Percentiles rank a stretch among this genome's conserved stretches.
phyloP scores from a whole-genome alignment of 2,797 vertebrate genomes.

The Crocidura indochinensis region DNA sequence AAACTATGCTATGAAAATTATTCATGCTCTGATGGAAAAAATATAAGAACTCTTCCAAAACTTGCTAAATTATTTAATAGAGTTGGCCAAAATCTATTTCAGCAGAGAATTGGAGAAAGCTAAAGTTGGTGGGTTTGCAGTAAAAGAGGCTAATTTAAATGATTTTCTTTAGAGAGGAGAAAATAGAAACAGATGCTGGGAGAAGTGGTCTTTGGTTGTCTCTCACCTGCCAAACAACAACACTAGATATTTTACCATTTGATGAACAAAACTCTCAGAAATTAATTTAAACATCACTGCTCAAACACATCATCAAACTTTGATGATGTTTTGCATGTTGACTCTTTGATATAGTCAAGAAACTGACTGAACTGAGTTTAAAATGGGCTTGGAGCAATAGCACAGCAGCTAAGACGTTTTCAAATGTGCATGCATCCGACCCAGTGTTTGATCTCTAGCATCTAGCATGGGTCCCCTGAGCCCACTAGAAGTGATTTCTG shows the following conservation, averaged over 20 bases:
- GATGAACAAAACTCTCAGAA: constrained; percentile 58
- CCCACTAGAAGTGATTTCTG: no score
- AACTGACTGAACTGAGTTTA: constrained; percentile 20
- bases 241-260: constrained; percentile 39
- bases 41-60: background rate
- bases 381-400: background rate
- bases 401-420: no score
- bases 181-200: background rate
- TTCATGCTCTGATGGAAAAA: background rate
- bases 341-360: constrained; percentile 47
- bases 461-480: no score
- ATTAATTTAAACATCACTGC: constrained; percentile 53
- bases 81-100: background rate
- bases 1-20: constrained; percentile 14
- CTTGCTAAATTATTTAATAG: constrained; percentile 37
- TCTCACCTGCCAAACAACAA: constrained; percentile 3
- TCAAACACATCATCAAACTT: constrained; percentile 40
- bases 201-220: constrained; percentile 34
- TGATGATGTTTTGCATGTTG: background rate
- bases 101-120: background rate
- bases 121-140: background rate
- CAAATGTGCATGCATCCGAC: no score
- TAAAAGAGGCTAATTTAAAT: background rate
- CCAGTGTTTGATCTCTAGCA: no score
- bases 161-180: background rate